Base-by-base conservation (phyloP, 2,113 vertebrate genomes). In the Bucco capensis region DNA sequence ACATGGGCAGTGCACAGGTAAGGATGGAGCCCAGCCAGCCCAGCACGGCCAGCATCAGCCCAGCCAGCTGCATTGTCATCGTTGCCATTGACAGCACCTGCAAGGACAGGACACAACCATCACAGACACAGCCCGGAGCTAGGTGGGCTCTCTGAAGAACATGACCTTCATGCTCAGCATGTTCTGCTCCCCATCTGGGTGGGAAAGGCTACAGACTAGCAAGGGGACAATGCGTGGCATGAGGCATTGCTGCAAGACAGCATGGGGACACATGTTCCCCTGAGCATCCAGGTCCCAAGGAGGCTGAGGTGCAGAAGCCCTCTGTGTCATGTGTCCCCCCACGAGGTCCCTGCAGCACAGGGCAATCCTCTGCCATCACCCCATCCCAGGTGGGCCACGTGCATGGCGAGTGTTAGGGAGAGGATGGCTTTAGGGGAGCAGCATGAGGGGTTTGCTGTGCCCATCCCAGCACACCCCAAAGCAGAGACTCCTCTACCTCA, bases 1-100 rank as follows among this genome's bases (percentile, higher is more conserved):
- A 98, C 98, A 98, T 98, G 47, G 98, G 98, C 72, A 98, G 87
- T 1, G 97, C 97, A 1, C 98, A 99, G 62, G 96, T 81, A n/a
- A 98, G 62, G 92, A 99, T 97, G 56, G 96, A 95, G 2, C 98
- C 98, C 28, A 98, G 8, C 89, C 97, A 98, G 38, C 98, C 98
- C 38, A 98, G 21, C 2, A 82, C 0, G 0, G 96, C 97, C 88
- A 98, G 92, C 10, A 93, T 74, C 53, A 97, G 74, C 22, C 96
- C 98, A 4, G 97, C 81, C 56, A 97, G 49, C 96, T 98, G 98
- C 69, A 98, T 87, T 1, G 97, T 97, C 75, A 96, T 89, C 19
- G 57, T 93, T 0, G 90, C 75, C 98, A 98, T 93, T 0, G 0
- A 7, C 66, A 91, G 91, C 38, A 81, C 96, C 95, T 96, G 93